phyloP scores from a whole-genome alignment of 2,888 invertebrate species.

The Eremobia ochroleuca region DNA sequence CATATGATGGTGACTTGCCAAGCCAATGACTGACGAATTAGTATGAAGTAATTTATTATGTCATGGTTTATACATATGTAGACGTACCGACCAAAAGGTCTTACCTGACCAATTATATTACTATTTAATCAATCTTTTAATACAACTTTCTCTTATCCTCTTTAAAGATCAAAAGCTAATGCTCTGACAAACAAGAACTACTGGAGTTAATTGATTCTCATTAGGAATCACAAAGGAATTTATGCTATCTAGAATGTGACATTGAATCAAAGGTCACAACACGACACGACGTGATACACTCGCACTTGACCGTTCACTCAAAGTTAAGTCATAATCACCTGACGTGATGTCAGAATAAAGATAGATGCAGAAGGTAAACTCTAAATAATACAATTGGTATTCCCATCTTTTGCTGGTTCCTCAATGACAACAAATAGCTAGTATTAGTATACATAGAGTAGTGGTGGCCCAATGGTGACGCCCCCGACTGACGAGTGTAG shows the following conservation, averaged over 20 bases:
- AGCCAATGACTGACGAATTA: neutral
- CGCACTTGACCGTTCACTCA: constrained; percentile 62
- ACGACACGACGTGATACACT: constrained; percentile 47
- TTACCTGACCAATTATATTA: constrained; percentile 22
- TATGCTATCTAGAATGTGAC: constrained; percentile 40
- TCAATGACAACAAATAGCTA: neutral
- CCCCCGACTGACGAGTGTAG: too few species aligned
- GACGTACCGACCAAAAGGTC: neutral
- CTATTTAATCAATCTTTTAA: constrained; percentile 28
- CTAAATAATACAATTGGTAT: neutral
- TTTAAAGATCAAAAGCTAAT: constrained; percentile 41
- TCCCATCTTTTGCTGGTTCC: neutral
- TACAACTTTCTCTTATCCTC: constrained; percentile 43
- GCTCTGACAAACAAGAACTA: constrained; percentile 22
- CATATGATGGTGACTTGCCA: neutral
- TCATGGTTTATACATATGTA: neutral
- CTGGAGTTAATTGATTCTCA: constrained; percentile 38
- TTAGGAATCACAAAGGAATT: constrained; percentile 44
- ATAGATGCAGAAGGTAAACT: constrained; percentile 28
- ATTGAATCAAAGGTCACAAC: constrained; percentile 54
- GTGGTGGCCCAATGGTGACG: too few species aligned
- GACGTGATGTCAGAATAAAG: constrained; percentile 21
- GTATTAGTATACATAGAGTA: too few species aligned
- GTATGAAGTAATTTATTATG: neutral
- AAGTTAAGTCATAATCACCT: constrained; percentile 51